Percentiles rank a stretch among this genome's conserved stretches.
phyloP scores from a whole-genome alignment of 1,140 invertebrate species.

The Hermetia illucens region DNA sequence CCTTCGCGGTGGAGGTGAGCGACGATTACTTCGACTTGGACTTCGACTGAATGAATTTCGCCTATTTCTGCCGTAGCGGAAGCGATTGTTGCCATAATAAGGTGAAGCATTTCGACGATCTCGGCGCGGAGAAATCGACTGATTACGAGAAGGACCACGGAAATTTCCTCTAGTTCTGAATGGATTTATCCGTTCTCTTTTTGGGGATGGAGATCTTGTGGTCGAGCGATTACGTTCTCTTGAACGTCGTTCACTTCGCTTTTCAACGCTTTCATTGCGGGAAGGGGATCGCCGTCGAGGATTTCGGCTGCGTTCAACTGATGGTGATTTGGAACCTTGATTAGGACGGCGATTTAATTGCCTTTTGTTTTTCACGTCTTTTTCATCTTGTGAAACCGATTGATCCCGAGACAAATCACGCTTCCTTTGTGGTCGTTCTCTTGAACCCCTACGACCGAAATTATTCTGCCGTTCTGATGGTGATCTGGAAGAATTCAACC shows the following conservation, averaged over 20 bases:
- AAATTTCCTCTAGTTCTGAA: too few species aligned
- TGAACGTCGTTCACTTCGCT: background rate
- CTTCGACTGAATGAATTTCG: too few species aligned
- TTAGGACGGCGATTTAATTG: background rate
- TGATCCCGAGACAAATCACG: background rate
- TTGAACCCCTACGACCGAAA: slow-evolving; percentile 1
- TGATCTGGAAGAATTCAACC: background rate
- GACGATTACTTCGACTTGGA: slow-evolving; percentile 10
- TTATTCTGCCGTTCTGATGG: background rate
- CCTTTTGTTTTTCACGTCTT: background rate
- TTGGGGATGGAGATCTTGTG: slow-evolving; percentile 2
- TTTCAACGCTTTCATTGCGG: slow-evolving; percentile 1
- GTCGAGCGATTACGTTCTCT: background rate
- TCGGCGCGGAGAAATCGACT: background rate
- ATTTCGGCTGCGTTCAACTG: background rate
- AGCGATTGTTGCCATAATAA: too few species aligned
- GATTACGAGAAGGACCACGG: too few species aligned
- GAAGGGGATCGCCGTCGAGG: slow-evolving; percentile 1
- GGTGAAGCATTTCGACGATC: background rate
- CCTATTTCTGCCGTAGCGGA: too few species aligned
- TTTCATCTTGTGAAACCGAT: background rate
- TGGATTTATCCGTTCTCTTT: slow-evolving; percentile 1
- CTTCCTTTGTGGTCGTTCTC: slow-evolving; percentile 1
- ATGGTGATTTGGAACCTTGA: slow-evolving; percentile 1
- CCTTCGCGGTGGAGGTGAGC: background rate